phyloP scores from a whole-genome alignment of 2,888 invertebrate species.

The Drosophila quinaria region DNA sequence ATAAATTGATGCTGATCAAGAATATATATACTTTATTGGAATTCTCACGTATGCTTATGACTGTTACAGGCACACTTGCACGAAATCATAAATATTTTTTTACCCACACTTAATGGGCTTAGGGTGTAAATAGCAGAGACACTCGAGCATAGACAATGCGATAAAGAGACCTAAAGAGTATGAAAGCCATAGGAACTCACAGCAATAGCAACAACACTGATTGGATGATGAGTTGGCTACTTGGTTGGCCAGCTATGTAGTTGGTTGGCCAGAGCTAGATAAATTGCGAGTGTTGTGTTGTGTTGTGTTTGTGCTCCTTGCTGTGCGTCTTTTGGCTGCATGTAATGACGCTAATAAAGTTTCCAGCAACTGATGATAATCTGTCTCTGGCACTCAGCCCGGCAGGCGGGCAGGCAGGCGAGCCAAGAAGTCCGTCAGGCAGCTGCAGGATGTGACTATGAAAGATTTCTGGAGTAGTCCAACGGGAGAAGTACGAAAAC shows the following conservation, averaged over 20 bases:
- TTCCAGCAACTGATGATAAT: conserved; percentile 74
- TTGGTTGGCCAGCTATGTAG: not conserved
- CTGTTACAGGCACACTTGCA: not conserved
- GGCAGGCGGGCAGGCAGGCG: conserved; percentile 10
- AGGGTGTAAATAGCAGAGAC: conserved; percentile 24
- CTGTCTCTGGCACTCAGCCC: conserved; percentile 68
- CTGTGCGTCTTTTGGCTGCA: conserved; percentile 75
- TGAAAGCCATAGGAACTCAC: not conserved
- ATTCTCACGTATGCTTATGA: too few species aligned
- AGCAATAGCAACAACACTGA: not conserved
- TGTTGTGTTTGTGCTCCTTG: conserved; percentile 49
- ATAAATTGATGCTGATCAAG: too few species aligned
- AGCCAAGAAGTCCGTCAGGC: not conserved
- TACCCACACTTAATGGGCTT: not conserved
- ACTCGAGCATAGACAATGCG: conserved; percentile 20
- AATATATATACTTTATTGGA: too few species aligned
- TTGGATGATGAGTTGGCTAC: not conserved
- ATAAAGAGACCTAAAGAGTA: conserved; percentile 27
- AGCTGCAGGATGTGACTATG: conserved; percentile 61
- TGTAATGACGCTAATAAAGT: conserved; percentile 79
- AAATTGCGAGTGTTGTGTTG: conserved; percentile 28
- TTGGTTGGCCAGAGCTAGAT: conserved; percentile 13
- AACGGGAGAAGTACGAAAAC: not conserved
- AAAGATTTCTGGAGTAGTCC: conserved; percentile 49
- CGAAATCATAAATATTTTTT: not conserved